Evolutionary conservation across 2,888 invertebrate genomes (phyloP), one percentile per base, ranked within the genome.

Genomic region (Scaptomyza flava): DNA sequence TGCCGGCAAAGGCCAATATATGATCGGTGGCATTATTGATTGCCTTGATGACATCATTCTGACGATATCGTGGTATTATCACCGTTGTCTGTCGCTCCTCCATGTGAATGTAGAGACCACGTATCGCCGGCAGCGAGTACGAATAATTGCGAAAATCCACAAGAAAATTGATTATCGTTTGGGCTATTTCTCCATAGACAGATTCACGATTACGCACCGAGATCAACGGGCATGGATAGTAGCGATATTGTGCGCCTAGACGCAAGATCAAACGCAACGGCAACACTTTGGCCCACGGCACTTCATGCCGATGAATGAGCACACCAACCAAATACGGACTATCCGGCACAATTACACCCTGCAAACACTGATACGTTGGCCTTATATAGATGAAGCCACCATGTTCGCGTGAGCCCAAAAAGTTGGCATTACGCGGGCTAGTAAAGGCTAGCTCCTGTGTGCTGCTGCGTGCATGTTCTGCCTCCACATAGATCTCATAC

Each of bases 101-200:
- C 95, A 97, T 96, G 85, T 96, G 96, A 70, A 97, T 96, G 6
- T 94, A 94, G 72, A 97, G 93, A 2, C 97, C 97, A 41, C 95
- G 93, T 11, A 97, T 95, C 52, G 94, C 94, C 0, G 96, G 96
- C 77, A 97, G 90, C 38, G 96, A 95, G 89, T 97, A 97, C 3
- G 96, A 94, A 90, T 95, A 97, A 90, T 96, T 96, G 65, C 96
- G 93, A 89, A 97, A 97, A 92, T 97, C 97, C 9, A 96, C 96
- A 74, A 97, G 92, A 58, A 97, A 93, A 92, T 96, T 97, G 91
- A 97, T 96, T 67, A 97, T 96, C 9, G 97, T 97, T 90, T 97
- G 96, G 1, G 97, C 96, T 64, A 97, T 96, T 92, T 97, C 97
- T 33, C 94, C 95, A 90, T 95, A 97, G 6, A 97, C 95, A 1